Percentiles rank a stretch among this genome's conserved stretches.
Evolutionary conservation across 2,888 invertebrate genomes (phyloP).

Genomic region (Drosophila incognita): DNA sequence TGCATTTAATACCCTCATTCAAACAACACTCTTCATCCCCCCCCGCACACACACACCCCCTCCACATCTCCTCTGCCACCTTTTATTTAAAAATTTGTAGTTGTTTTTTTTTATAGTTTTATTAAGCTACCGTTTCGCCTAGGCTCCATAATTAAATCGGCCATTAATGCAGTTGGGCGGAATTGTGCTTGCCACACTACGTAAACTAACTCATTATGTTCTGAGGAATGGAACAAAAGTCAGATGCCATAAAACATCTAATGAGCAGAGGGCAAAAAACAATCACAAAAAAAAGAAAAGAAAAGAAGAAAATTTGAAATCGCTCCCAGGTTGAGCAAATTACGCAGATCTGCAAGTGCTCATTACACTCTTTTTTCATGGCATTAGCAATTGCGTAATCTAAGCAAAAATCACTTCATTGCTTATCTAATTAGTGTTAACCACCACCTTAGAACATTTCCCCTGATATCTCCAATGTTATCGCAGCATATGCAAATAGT

Average conservation of each 20-base stretch:
- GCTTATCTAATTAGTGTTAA: not conserved
- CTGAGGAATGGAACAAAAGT: conserved; percentile 13
- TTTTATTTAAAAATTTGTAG: conserved; percentile 31
- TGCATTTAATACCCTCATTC: conserved; percentile 16
- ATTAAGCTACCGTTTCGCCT: conserved; percentile 33
- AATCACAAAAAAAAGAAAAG: not conserved
- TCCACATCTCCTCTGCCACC: not conserved
- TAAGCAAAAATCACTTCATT: not conserved
- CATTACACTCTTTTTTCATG: not conserved
- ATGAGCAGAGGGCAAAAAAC: conserved; percentile 16
- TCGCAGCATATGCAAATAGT: not conserved
- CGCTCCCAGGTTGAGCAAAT: not conserved
- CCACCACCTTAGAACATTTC: not conserved
- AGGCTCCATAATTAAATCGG: conserved; percentile 60
- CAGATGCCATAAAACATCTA: conserved; percentile 34
- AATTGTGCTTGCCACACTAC: conserved; percentile 12
- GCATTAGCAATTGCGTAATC: not conserved
- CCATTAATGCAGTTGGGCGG: conserved; percentile 41
- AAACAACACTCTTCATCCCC: not conserved
- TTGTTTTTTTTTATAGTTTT: conserved; percentile 38
- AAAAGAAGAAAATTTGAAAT: not conserved
- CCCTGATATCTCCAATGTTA: not conserved
- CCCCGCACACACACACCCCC: not conserved
- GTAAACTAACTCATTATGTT: conserved; percentile 18
- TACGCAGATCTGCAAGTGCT: not conserved